Conservation (phyloP, 1,140 invertebrate genomes). For the Eumaeus atala region DNA sequence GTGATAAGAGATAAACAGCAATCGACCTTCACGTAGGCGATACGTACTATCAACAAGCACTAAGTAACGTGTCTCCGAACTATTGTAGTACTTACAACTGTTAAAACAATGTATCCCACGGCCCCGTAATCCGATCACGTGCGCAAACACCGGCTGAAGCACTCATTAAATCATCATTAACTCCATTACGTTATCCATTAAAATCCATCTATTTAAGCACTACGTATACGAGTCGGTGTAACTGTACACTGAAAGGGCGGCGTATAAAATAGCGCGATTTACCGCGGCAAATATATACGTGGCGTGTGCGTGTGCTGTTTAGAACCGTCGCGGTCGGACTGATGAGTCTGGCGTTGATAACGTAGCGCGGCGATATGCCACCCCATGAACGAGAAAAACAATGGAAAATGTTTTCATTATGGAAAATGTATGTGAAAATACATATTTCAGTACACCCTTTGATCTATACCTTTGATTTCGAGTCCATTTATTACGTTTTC, state of each 20-base stretch:
- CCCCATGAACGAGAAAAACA: constrained; percentile 39
- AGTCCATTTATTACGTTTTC: background rate
- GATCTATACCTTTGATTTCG: constrained; percentile 5
- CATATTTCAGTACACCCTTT: constrained; percentile 7
- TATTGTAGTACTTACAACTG: constrained; percentile 53
- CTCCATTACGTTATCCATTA: constrained; percentile 24
- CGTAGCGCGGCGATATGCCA: constrained; percentile 36
- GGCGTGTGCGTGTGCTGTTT: constrained; percentile 38
- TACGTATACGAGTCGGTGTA: constrained; percentile 2
- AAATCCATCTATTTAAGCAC: constrained; percentile 6
- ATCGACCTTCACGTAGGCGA: constrained; percentile 16
- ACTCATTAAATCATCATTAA: constrained; percentile 49
- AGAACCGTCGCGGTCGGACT: constrained; percentile 42
- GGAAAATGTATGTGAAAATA: constrained; percentile 3
- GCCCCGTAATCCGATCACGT: constrained; percentile 53
- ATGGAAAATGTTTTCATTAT: constrained; percentile 36
- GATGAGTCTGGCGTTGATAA: constrained; percentile 40
- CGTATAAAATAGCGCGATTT: constrained; percentile 5
- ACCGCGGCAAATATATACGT: constrained; percentile 32
- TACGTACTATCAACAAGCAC: constrained; percentile 9
- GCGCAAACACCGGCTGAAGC: constrained; percentile 35
- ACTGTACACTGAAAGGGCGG: background rate
- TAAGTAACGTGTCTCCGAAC: constrained; percentile 30
- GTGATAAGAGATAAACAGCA: constrained; percentile 15
- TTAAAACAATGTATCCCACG: constrained; percentile 48